Evolutionary conservation across 2,888 invertebrate genomes (phyloP).

Genomic region (Lamproptera curius): DNA sequence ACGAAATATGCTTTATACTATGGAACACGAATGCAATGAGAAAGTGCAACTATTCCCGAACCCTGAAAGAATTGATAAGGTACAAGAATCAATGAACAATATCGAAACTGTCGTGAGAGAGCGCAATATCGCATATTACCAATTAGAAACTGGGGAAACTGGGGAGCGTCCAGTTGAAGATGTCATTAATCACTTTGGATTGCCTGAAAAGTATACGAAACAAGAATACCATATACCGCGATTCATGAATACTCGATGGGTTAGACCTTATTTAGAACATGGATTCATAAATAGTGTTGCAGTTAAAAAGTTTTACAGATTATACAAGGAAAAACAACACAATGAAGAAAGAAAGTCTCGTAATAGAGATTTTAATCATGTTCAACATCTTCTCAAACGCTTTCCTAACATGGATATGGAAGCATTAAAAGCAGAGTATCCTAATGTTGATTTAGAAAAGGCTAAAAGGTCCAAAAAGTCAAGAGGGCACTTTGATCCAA

Average conservation of each 20-base stretch:
- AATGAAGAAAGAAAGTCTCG: conserved; percentile 75
- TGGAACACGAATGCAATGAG: conserved; percentile 90
- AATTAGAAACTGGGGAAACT: conserved; percentile 92
- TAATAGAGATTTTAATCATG: conserved; percentile 82
- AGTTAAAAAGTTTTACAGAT: conserved; percentile 73
- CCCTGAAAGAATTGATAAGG: conserved; percentile 96
- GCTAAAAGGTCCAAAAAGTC: conserved; percentile 76
- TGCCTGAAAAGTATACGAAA: conserved; percentile 74
- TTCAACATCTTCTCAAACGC: conserved; percentile 82
- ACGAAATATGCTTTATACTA: conserved; percentile 96
- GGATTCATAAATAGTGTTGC: conserved; percentile 75
- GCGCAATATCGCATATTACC: conserved; percentile 92
- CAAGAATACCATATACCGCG: conserved; percentile 82
- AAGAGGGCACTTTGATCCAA: conserved; percentile 80
- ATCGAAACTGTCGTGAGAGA: conserved; percentile 94
- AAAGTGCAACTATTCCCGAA: conserved; percentile 87
- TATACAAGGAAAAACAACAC: conserved; percentile 82
- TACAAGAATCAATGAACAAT: conserved; percentile 96
- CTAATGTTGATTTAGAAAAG: conserved; percentile 85
- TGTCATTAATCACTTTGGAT: conserved; percentile 79
- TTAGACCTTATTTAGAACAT: conserved; percentile 74
- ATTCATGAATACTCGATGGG: conserved; percentile 82
- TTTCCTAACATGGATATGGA: conserved; percentile 88
- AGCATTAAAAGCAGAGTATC: conserved; percentile 84
- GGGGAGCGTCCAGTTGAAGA: conserved; percentile 86